These are phyloP conservation scores for Hemicrepidius hirtus DNA, from an alignment of 2,888 invertebrate species.

Conservation along the genomic window DNA sequence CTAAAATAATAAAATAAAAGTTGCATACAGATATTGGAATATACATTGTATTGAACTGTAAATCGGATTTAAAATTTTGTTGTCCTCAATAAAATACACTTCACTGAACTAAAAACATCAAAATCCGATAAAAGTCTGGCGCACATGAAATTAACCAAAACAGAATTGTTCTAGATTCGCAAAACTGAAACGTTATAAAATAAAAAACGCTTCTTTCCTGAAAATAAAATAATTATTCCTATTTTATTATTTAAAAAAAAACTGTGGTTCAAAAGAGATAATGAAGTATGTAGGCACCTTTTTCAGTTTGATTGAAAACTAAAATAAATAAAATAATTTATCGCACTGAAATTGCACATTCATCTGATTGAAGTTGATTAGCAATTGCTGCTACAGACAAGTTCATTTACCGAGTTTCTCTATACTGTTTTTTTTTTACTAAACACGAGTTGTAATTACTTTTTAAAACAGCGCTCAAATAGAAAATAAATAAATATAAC, in stretches of 20 bases:
- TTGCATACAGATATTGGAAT: constrained; percentile 3
- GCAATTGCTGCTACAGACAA: constrained; percentile 16
- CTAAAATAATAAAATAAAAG: too few relatives aligned
- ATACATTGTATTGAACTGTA: not conserved
- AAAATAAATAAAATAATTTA: not conserved
- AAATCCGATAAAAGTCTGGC: too few relatives aligned
- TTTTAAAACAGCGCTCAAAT: constrained; percentile 1
- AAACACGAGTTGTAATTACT: constrained; percentile 16
- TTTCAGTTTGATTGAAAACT: too few relatives aligned
- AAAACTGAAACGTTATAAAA: too few relatives aligned
- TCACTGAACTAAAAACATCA: not conserved
- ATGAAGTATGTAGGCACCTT: too few relatives aligned
- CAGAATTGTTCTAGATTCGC: too few relatives aligned
- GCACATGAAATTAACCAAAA: too few relatives aligned
- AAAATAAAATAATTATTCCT: too few relatives aligned
- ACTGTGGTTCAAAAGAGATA: too few relatives aligned
- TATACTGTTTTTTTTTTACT: not conserved
- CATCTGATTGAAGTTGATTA: constrained; percentile 11
- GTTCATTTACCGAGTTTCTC: constrained; percentile 3
- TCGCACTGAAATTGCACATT: constrained; percentile 1
- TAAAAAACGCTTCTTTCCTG: too few relatives aligned
- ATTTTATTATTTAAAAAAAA: too few relatives aligned
- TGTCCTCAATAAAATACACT: not conserved
- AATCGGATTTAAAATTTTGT: constrained; percentile 11
- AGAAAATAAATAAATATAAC: constrained; percentile 10